Evolutionary conservation across 37 sponge, comb jelly and placozoan species (phyloP).

Genomic region (Halichondria panicea): DNA sequence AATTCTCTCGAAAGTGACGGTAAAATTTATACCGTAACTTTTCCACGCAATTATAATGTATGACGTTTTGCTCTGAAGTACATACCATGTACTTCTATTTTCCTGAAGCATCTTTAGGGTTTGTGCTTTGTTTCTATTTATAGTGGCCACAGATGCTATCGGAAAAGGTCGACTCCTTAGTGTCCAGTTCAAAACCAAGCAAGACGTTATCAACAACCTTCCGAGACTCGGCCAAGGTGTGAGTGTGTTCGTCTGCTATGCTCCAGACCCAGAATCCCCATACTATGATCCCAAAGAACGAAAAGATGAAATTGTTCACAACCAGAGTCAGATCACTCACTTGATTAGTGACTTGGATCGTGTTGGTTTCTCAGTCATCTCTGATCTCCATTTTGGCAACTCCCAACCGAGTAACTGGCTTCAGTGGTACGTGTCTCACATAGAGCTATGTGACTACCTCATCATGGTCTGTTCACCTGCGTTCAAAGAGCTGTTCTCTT

Average conservation of each 20-base stretch:
- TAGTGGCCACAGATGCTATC: background rate
- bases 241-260: conserved; percentile 56
- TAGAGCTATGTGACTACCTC: conserved; percentile 29
- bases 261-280: conserved; percentile 38
- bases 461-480: conserved; percentile 54
- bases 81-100: too few relatives aligned
- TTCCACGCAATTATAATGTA: too few relatives aligned
- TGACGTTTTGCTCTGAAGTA: too few relatives aligned
- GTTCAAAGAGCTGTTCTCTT: conserved; percentile 33
- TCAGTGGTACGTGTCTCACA: conserved; percentile 43
- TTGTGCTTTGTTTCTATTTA: too few relatives aligned
- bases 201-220: conserved; percentile 10
- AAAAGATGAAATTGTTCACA: too few relatives aligned
- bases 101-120: too few relatives aligned
- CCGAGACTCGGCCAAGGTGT: conserved; percentile 28
- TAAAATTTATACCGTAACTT: too few relatives aligned
- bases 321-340: too few relatives aligned
- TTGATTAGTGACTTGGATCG: too few relatives aligned
- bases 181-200: conserved; percentile 20
- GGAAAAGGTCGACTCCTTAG: too few relatives aligned
- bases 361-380: conserved; percentile 15
- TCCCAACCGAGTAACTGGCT: conserved; percentile 21
- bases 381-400: conserved; percentile 34
- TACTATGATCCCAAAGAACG: too few relatives aligned
- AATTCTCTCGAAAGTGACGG: too few relatives aligned